These are phyloP conservation scores for Tyrophagus putrescentiae DNA, from an alignment of 1,140 invertebrate genomes.

Conservation along the genomic window DNA sequence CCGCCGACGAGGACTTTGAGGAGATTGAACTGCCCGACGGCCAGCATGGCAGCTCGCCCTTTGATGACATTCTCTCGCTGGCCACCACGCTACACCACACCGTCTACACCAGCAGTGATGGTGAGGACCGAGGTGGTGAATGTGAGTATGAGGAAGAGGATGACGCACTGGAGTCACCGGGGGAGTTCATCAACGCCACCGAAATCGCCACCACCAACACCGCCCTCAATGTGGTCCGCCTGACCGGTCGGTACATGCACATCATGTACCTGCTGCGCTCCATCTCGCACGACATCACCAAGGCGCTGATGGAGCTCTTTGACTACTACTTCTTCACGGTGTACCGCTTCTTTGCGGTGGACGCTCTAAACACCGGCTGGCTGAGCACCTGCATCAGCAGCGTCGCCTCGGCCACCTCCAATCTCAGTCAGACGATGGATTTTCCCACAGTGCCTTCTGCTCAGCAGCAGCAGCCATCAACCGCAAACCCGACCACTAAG, in stretches of 20 bases:
- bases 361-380: constrained; percentile 35
- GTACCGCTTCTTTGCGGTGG: constrained; percentile 68
- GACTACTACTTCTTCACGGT: constrained; percentile 64
- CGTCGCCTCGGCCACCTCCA: not conserved
- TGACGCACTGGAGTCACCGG: not conserved
- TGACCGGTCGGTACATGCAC: constrained; percentile 74
- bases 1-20: not conserved
- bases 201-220: constrained; percentile 69
- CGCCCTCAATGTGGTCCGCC: constrained; percentile 71
- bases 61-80: not conserved
- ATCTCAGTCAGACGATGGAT: too few species aligned
- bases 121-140: too few species aligned
- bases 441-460: not conserved
- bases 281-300: constrained; percentile 77
- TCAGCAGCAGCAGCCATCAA: not conserved
- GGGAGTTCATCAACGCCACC: constrained; percentile 10
- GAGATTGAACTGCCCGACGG: not conserved
- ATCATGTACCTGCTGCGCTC: constrained; percentile 80
- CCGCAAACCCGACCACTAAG: not conserved
- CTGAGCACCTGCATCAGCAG: not conserved
- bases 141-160: not conserved
- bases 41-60: not conserved
- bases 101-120: too few species aligned
- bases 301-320: constrained; percentile 79
- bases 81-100: too few species aligned